Conservation (phyloP, 2,797 vertebrate genomes). For the Fundulus diaphanus region DNA sequence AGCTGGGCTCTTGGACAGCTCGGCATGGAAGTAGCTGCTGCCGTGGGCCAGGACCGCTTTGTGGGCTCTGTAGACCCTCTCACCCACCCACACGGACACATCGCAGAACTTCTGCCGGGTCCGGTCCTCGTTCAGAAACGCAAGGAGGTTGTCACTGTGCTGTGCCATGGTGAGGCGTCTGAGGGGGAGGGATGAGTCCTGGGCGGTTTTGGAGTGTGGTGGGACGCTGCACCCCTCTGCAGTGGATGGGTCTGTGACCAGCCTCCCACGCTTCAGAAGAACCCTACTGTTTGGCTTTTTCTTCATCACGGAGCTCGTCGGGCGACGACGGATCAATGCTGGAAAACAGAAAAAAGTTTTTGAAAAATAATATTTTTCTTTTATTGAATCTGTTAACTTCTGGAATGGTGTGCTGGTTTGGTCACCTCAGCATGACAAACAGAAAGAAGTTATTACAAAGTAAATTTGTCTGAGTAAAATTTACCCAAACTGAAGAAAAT, state of each 20-base stretch:
- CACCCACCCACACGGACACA: constrained; percentile 88
- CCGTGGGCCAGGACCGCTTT: constrained; percentile 96
- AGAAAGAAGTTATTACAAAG: too few species aligned
- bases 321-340: constrained; percentile 30
- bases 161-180: constrained; percentile 85
- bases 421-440: too few species aligned
- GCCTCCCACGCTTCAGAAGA: constrained; percentile 56
- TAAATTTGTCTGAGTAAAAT: too few species aligned
- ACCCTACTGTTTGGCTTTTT: constrained; percentile 55
- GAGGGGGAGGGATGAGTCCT: constrained; percentile 62
- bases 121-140: constrained; percentile 92
- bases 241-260: constrained; percentile 11
- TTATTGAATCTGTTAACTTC: too few species aligned
- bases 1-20: constrained; percentile 90
- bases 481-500: too few species aligned
- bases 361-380: too few species aligned
- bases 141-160: constrained; percentile 88
- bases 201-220: constrained; percentile 9
- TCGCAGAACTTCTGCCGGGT: constrained; percentile 89
- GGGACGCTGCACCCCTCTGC: background rate
- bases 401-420: too few species aligned
- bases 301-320: constrained; percentile 54
- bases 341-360: constrained; percentile 30
- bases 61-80: constrained; percentile 88
- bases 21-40: constrained; percentile 96